These are phyloP conservation scores for Rafetus swinhoei DNA, from an alignment of 2,113 vertebrate species.

Conservation along the genomic window DNA sequence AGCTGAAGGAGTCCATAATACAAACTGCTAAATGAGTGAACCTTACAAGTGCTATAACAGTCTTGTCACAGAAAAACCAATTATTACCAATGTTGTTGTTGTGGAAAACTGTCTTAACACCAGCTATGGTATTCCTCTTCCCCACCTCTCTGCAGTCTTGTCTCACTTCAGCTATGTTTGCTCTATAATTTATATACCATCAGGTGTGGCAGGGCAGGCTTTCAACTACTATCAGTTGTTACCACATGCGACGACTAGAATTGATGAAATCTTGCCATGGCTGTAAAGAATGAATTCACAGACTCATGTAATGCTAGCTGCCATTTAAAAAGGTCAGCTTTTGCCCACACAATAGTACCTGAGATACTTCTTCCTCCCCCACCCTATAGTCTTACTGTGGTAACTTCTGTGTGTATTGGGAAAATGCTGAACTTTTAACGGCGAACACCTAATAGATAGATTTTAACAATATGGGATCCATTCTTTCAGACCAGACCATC, in stretches of 20 bases:
- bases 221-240: background rate
- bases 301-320: background rate
- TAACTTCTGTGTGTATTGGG: background rate
- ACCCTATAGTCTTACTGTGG: background rate
- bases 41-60: background rate
- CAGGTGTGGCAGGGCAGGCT: background rate
- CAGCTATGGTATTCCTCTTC: background rate
- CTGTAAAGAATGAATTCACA: background rate
- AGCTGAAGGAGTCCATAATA: background rate
- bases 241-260: background rate
- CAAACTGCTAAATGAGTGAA: background rate
- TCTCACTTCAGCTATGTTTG: background rate
- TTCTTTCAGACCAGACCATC: conserved; percentile 24
- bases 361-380: background rate
- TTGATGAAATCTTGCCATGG: background rate
- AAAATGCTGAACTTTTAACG: conserved; percentile 7
- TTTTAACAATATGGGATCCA: conserved; percentile 14
- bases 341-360: background rate
- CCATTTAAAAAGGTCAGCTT: background rate
- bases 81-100: background rate
- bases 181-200: background rate
- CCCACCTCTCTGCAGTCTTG: background rate
- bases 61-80: background rate
- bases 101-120: background rate
- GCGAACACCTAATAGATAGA: background rate